Evolutionary conservation across 2,113 vertebrate species (phyloP), one percentile per base, ranked within the genome.

Genomic region (Gavialis gangeticus): DNA sequence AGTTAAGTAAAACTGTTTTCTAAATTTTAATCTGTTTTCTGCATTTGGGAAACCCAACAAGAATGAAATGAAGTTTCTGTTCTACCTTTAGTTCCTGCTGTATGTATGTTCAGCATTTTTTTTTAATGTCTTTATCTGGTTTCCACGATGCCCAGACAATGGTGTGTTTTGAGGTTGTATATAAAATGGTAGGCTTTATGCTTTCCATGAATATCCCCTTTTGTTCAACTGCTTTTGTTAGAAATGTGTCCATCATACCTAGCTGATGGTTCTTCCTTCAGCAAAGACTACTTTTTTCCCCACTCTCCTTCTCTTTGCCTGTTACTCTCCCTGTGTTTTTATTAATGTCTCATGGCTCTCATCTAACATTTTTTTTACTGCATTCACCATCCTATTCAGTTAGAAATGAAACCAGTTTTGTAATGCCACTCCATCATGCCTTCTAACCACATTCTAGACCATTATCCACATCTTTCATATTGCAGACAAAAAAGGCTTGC

Each of bases 381-480:
- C 75, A 84, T 67, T 91, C 62, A 60, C 12, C 46, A 56, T 54
- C 37, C 83, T 73, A 73, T 69, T 10, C 34, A 82, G 5, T 22
- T 54, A 83, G 73, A 93, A 93, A 57, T 14, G 76, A 69, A 69
- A 12, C 28, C 79, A 64, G 73, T 79, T 78, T 67, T 57, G 64
- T 91, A 91, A 86, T 46, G 69, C n/a, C 58, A 22, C 75, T 64
- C 57, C n/a, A 7, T 58, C 73, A 64, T 78, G 46, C 69, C 93
- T 92, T 66, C 56, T 75, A 71, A 46, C 64, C 64, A 54, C 78
- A 11, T 95, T 92, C 87, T 88, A 55, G n/a, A 71, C 60, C 73
- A 84, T 96, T 82, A 79, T 79, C 77, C 78, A 21, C 80, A 63
- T 95, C 64, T 92, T 78, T 89, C 2, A 1, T 19, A 63, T 88